These are phyloP conservation scores for Corythoichthys intestinalis DNA, from an alignment of 2,113 vertebrate species.

Conservation along the genomic window DNA sequence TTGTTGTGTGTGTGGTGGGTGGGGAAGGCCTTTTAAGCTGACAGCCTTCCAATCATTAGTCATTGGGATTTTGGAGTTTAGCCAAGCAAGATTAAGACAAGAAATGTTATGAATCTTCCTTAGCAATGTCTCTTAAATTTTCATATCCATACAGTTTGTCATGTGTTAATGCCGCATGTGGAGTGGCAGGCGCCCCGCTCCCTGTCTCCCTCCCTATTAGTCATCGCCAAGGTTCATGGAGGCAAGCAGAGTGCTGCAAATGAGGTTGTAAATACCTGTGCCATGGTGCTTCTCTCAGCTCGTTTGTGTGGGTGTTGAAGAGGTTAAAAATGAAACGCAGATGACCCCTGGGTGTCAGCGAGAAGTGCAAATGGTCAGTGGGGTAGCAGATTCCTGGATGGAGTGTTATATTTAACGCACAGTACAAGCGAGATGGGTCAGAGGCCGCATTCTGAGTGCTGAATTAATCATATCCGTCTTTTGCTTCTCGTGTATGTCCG, in stretches of 20 bases:
- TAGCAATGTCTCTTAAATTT: neutral
- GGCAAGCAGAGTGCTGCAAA: slow-evolving; percentile 11
- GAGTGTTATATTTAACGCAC: slow-evolving; percentile 5
- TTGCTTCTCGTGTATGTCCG: slow-evolving; percentile 15
- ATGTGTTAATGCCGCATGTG: slow-evolving; percentile 10
- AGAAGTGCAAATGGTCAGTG: slow-evolving; percentile 19
- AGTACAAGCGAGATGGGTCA: slow-evolving; percentile 19
- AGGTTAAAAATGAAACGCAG: slow-evolving; percentile 33
- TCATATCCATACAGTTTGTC: slow-evolving; percentile 9
- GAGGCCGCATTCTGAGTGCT: slow-evolving; percentile 14
- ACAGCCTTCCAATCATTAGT: slow-evolving; percentile 49
- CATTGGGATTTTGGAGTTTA: slow-evolving; percentile 42
- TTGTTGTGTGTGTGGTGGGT: slow-evolving; percentile 22
- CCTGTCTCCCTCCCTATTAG: slow-evolving; percentile 8
- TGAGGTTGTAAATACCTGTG: slow-evolving; percentile 40
- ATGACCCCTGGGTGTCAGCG: slow-evolving; percentile 28
- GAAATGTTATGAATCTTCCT: slow-evolving; percentile 3
- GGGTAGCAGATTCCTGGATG: slow-evolving; percentile 13
- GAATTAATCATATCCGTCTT: slow-evolving; percentile 35
- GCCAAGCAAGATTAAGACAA: slow-evolving; percentile 39
- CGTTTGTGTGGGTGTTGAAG: slow-evolving; percentile 17
- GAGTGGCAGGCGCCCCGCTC: slow-evolving; percentile 6
- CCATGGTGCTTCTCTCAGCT: slow-evolving; percentile 10
- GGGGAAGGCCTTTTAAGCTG: slow-evolving; percentile 43
- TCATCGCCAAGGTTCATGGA: slow-evolving; percentile 12